Evolutionary conservation across 2,888 invertebrate genomes (phyloP), one percentile per base, ranked within the genome.

Genomic region (Unio pictorum): DNA sequence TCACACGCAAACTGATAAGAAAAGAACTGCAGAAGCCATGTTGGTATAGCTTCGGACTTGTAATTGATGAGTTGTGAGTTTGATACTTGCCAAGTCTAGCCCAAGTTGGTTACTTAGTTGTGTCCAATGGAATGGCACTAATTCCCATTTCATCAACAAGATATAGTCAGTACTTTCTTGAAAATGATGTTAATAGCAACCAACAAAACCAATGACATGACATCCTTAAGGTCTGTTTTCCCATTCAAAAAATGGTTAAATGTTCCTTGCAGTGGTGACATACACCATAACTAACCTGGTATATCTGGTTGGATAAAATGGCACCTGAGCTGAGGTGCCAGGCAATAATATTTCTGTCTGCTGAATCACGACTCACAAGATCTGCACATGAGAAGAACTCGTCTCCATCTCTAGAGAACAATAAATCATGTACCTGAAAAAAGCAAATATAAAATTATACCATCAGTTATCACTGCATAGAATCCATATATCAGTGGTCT

Each of bases 281-380:
- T 20, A 26, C 34, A 55, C 18, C 4, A 61, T 30, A 57, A 23
- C 55, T 66, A 67, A 90, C 90, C 77, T 90, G 89, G 75, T 84
- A 91, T 34, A 91, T 89, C 74, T 91, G 90, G 72, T 90, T 90
- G 5, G 90, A 90, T 5, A 90, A 71, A 20, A 88, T 78, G 30
- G 87, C 87, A 11, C 86, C 86, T 23, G 84, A 81, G 11, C 63
- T 75, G 69, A 87, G 87, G 76, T 91, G 90, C 90, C 90, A 91
- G 4, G 86, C 90, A 86, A 91, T 89, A n/a, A 91, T 83, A 66
- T 85, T 88, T 57, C 88, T 82, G 77, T 90, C 90, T 3, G 90
- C 84, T 3, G 90, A 89, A 77, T 91, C 90, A 64, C 87, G 74
- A 26, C 84, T 84, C 18, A 91, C 87, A 7, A 88, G 70, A 69